Percentiles rank a stretch among this genome's conserved stretches.
phyloP scores from a whole-genome alignment of 2,888 invertebrate species.

The Acrobasis suavella region DNA sequence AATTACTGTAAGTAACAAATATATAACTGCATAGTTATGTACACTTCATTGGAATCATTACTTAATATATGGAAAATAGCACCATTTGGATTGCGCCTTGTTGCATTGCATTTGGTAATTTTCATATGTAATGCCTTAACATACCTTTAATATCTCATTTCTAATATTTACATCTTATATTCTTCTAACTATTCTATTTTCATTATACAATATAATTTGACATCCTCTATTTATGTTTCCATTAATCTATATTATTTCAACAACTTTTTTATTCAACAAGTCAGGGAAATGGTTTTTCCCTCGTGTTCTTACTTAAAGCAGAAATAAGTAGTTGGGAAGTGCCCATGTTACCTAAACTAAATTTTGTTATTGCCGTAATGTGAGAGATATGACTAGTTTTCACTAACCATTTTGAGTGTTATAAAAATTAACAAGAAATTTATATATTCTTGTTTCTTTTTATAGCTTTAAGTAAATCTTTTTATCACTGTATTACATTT shows the following conservation, averaged over 20 bases:
- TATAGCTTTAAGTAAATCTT: not conserved
- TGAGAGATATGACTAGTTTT: constrained; percentile 49
- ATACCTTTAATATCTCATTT: constrained; percentile 30
- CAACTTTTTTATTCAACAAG: no score
- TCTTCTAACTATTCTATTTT: not conserved
- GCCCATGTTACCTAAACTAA: constrained; percentile 10
- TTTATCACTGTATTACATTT: no score
- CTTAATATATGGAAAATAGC: constrained; percentile 43
- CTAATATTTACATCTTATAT: constrained; percentile 44
- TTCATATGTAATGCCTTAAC: constrained; percentile 25
- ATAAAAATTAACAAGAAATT: no score
- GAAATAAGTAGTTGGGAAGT: not conserved
- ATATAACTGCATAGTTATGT: constrained; percentile 28
- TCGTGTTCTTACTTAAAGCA: no score
- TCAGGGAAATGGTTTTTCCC: not conserved
- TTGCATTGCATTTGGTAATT: constrained; percentile 41
- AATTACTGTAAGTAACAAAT: constrained; percentile 29
- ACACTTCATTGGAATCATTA: constrained; percentile 19
- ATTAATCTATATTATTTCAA: not conserved
- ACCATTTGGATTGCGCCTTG: constrained; percentile 62
- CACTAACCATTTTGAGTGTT: constrained; percentile 43
- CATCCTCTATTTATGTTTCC: not conserved
- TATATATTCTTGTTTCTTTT: not conserved
- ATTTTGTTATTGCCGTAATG: constrained; percentile 7
- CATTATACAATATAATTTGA: not conserved